Percentiles rank a stretch among this genome's conserved stretches.
These are phyloP conservation scores for Clarias batrachus DNA, from an alignment of 2,113 vertebrate species.

Conservation along the genomic window DNA sequence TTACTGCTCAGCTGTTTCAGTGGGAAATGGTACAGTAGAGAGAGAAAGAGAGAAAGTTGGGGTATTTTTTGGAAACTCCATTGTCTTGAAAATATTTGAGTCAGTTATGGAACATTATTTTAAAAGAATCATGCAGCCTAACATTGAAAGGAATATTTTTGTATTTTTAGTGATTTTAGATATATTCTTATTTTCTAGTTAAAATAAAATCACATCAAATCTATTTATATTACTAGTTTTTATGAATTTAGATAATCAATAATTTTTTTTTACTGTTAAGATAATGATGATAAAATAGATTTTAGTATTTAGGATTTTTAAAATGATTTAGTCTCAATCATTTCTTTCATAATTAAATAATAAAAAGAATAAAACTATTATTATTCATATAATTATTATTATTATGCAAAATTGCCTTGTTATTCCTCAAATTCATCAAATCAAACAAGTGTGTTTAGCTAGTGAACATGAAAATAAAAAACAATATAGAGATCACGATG, in stretches of 20 bases:
- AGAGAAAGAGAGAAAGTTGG: background rate
- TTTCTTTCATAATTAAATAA: too few species aligned
- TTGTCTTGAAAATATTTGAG: background rate
- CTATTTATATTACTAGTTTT: background rate
- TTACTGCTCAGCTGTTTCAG: background rate
- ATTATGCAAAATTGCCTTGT: background rate
- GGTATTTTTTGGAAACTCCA: background rate
- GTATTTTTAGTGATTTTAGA: background rate
- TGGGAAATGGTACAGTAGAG: background rate
- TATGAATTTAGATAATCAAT: background rate
- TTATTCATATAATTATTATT: background rate
- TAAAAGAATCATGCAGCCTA: background rate
- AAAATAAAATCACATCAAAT: background rate
- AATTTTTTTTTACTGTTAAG: background rate
- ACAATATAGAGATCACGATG: background rate
- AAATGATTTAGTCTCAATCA: too few species aligned
- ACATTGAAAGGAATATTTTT: background rate
- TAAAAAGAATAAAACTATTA: too few species aligned
- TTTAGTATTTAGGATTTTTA: background rate
- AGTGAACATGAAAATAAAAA: background rate
- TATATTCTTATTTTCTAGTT: background rate
- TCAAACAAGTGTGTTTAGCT: background rate
- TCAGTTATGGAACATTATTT: background rate
- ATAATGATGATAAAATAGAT: background rate
- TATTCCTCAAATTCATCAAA: background rate